Percentiles rank a stretch among this genome's conserved stretches.
Evolutionary conservation across 1,140 invertebrate species (phyloP).

Genomic region (Conus ventricosus): DNA sequence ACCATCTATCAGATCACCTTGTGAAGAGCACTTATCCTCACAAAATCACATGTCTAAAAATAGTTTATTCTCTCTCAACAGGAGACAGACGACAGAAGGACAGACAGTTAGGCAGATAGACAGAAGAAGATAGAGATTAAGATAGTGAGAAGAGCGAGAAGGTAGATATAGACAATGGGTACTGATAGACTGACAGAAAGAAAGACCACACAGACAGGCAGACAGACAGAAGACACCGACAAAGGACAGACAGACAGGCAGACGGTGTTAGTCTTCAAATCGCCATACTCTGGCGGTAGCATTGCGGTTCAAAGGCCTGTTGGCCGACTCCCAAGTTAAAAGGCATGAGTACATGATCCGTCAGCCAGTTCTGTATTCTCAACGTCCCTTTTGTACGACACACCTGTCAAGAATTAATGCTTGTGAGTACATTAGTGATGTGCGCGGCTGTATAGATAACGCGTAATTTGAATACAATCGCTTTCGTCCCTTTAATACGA

Average conservation of each 20-base stretch:
- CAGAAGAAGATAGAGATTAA: not conserved
- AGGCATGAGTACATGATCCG: slow-evolving; percentile 23
- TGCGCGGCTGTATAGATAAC: no score
- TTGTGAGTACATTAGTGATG: no score
- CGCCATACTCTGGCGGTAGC: slow-evolving; percentile 12
- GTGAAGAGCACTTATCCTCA: no score
- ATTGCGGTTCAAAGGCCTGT: not conserved
- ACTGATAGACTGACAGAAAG: not conserved
- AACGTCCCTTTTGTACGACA: no score
- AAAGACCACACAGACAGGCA: not conserved
- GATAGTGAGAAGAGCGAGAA: not conserved
- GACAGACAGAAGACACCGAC: no score
- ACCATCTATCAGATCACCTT: no score
- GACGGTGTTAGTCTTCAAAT: not conserved
- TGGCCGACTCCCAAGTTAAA: slow-evolving; percentile 4
- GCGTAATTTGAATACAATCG: no score
- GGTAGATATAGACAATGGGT: not conserved
- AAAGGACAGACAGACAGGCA: not conserved
- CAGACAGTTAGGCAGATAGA: not conserved
- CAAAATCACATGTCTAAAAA: no score
- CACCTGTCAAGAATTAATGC: no score
- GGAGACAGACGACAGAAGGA: no score
- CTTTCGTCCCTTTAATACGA: no score
- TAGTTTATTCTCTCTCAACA: no score
- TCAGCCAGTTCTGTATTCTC: slow-evolving; percentile 17